Conservation (phyloP, 2,888 invertebrate species). For the Arrhopalites spinosus region DNA sequence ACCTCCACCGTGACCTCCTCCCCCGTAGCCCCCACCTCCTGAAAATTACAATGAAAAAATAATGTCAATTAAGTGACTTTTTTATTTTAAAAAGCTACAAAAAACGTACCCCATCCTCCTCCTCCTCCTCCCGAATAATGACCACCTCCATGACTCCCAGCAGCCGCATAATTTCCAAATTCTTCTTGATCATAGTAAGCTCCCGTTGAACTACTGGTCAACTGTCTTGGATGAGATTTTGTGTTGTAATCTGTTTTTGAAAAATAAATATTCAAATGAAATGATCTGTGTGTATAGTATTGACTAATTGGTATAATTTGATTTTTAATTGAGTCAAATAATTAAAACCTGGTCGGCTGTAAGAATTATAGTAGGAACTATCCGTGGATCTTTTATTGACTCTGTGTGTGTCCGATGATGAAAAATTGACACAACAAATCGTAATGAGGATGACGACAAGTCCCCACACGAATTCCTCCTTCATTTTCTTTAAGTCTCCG, state of each 20-base stretch:
- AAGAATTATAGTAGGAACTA: neutral
- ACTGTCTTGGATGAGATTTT: constrained; percentile 4
- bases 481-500: too few relatives aligned
- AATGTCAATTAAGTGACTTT: too few relatives aligned
- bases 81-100: too few relatives aligned
- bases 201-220: constrained; percentile 2
- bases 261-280: neutral
- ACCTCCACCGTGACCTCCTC: constrained; percentile 1
- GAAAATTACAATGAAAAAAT: too few relatives aligned
- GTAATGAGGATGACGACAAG: too few relatives aligned
- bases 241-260: constrained; percentile 27
- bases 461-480: too few relatives aligned
- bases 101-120: neutral
- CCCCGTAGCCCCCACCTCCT: too few relatives aligned
- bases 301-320: too few relatives aligned
- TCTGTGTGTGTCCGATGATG: too few relatives aligned
- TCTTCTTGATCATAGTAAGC: constrained; percentile 10
- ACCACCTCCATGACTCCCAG: constrained; percentile 9
- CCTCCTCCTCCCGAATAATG: constrained; percentile 10
- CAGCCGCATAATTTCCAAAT: constrained; percentile 26
- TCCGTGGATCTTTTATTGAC: too few relatives aligned
- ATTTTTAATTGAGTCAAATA: constrained; percentile 14
- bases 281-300: too few relatives aligned
- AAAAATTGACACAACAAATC: too few relatives aligned
- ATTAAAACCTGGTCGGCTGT: constrained; percentile 26